Percentiles rank a stretch among this genome's conserved stretches.
Conservation (phyloP, 2,113 vertebrate species). For the Tonatia bakeri region DNA sequence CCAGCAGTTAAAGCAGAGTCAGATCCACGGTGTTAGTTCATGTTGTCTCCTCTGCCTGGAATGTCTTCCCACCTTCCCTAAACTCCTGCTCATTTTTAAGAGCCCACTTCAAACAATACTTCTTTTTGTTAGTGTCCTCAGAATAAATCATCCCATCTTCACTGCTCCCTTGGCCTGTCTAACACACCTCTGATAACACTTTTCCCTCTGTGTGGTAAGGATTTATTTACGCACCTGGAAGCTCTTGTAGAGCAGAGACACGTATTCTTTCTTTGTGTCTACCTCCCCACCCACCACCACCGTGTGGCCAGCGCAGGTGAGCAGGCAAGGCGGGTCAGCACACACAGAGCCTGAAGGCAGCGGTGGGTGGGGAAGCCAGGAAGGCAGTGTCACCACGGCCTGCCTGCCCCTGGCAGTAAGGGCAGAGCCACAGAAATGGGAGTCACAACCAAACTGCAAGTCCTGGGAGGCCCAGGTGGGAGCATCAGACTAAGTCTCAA, state of each 20-base stretch:
- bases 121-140: not conserved
- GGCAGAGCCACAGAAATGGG: not conserved
- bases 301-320: not conserved
- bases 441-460: not conserved
- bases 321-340: not conserved
- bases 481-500: not conserved
- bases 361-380: not conserved
- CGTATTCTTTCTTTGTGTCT: not conserved
- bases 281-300: not conserved
- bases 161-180: not conserved
- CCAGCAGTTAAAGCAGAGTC: not conserved
- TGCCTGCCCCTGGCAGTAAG: not conserved
- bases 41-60: not conserved
- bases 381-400: not conserved
- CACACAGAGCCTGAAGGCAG: fast-evolving
- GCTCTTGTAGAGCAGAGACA: not conserved
- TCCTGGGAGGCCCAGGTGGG: not conserved
- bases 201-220: not conserved
- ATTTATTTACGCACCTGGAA: not conserved
- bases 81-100: not conserved
- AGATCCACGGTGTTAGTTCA: not conserved
- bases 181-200: not conserved
- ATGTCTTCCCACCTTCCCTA: not conserved
- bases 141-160: not conserved
- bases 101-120: not conserved